A percentile compares a stretch with the other conserved stretches of the same genome.
Evolutionary conservation across 2,888 invertebrate species (phyloP).

Genomic region (Aradus depressus): DNA sequence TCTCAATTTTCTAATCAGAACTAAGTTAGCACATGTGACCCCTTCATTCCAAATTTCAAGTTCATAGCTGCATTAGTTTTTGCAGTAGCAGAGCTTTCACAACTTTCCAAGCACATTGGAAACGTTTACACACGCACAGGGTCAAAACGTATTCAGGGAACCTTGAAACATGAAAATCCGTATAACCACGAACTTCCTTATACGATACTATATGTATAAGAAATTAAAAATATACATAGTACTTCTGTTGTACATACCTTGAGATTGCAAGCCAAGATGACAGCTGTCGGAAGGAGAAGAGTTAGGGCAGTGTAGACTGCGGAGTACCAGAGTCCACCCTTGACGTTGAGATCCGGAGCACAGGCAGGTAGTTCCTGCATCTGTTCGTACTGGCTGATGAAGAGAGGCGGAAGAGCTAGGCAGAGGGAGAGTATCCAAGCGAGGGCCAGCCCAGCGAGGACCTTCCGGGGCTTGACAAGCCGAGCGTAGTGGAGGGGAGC

Average conservation of each 20-base stretch:
- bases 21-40: no score
- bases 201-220: no score
- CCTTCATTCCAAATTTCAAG: no score
- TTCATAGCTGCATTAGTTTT: no score
- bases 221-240: no score
- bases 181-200: no score
- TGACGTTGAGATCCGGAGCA: conserved; percentile 53
- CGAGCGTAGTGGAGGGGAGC: conserved; percentile 69
- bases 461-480: conserved; percentile 59
- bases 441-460: conserved; percentile 51
- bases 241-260: conserved; percentile 46
- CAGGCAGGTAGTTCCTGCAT: conserved; percentile 50
- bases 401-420: conserved; percentile 48
- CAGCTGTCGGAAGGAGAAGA: conserved; percentile 52
- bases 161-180: no score
- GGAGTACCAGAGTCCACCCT: conserved; percentile 50
- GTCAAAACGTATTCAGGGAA: no score
- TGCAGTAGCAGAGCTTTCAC: no score
- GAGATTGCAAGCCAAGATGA: conserved; percentile 60
- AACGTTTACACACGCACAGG: no score
- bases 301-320: conserved; percentile 52
- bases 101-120: no score
- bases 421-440: conserved; percentile 49
- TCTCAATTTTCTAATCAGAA: no score
- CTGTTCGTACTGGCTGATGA: conserved; percentile 45